A percentile compares a stretch with the other conserved stretches of the same genome.
phyloP scores from a whole-genome alignment of 2,888 invertebrate genomes.

The Drosophila robusta region DNA sequence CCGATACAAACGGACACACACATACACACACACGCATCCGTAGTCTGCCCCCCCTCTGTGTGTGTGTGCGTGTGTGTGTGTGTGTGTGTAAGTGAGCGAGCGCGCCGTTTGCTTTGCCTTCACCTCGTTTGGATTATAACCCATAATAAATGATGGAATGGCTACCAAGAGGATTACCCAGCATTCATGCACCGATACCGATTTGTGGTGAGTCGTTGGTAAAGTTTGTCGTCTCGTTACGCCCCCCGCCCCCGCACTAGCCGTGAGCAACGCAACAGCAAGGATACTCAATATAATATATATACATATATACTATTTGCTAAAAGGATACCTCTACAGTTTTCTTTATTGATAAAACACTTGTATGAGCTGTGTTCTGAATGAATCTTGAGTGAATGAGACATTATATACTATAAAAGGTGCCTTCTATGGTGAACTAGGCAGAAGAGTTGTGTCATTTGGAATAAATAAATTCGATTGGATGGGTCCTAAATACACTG shows the following conservation, averaged over 20 bases:
- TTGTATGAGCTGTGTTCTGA: not conserved
- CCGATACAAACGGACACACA: slow-evolving; percentile 50
- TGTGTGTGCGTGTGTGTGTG: slow-evolving; percentile 28
- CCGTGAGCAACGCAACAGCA: slow-evolving; percentile 2
- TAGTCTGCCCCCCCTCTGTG: slow-evolving; percentile 16
- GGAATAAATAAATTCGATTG: no score
- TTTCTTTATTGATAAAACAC: not conserved
- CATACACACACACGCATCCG: slow-evolving; percentile 27
- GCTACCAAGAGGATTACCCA: slow-evolving; percentile 86
- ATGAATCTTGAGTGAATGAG: not conserved
- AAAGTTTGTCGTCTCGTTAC: slow-evolving; percentile 74
- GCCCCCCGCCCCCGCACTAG: not conserved
- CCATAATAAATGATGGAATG: slow-evolving; percentile 85
- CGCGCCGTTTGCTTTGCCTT: slow-evolving; percentile 53
- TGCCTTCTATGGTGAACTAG: no score
- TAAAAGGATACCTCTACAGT: no score
- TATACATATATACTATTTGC: not conserved
- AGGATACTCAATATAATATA: slow-evolving; percentile 20
- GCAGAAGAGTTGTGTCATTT: no score
- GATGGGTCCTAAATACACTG: no score
- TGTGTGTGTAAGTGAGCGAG: slow-evolving; percentile 17
- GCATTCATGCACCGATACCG: slow-evolving; percentile 85
- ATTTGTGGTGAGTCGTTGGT: slow-evolving; percentile 85
- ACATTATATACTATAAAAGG: not conserved
- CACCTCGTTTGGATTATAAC: slow-evolving; percentile 76